Base-by-base conservation (phyloP, 2,888 invertebrate genomes). In the Mythimna ferrago region DNA sequence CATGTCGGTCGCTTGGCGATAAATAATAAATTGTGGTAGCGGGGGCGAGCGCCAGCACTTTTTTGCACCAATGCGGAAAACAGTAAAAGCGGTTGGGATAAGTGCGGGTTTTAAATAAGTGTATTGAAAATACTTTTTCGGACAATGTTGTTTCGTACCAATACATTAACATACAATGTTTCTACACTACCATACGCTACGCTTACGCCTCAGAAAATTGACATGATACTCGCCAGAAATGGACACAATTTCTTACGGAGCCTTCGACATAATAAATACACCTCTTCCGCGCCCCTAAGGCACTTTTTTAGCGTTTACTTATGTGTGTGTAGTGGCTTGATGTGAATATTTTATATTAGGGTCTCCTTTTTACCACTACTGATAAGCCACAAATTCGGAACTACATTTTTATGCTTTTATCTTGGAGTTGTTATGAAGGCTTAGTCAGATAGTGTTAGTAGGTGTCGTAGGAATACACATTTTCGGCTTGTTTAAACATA, bases 291-390 rank as follows among this genome's bases (percentile, higher is more conserved):
- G 32, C 7, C 57, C 32, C 32, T 10, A 53, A 61, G 60, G 56
- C 32, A 41, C 16, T 62, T 66, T 79, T 70, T 65, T 41, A 58
- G 60, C 44, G 32, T 63, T 76, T 51, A 21, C 48, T 48, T 76
- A 70, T 64, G 41, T 73, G 61, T 67, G 44, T 63, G 61, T 61
- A 60, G 26, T 58, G 21, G 53, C n/a, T 68, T 67, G n/a, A 68
- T 74, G 62, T 75, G 67, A 72, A 72, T 80, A 65, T 76, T 84
- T 77, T 79, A 80, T 82, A 69, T 66, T 51, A 11, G 61, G 77
- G 74, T 69, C 38, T 57, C 44, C n/a, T 51, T 74, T 71, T 74
- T 60, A 72, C 26, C 73, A 69, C 66, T 81, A 51, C 53, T 72
- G 75, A 80, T 74, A 76, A 73, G 74, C 61, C n/a, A 44, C 56